Conservation (phyloP, 1,140 invertebrate genomes). For the Wasmannia auropunctata region DNA sequence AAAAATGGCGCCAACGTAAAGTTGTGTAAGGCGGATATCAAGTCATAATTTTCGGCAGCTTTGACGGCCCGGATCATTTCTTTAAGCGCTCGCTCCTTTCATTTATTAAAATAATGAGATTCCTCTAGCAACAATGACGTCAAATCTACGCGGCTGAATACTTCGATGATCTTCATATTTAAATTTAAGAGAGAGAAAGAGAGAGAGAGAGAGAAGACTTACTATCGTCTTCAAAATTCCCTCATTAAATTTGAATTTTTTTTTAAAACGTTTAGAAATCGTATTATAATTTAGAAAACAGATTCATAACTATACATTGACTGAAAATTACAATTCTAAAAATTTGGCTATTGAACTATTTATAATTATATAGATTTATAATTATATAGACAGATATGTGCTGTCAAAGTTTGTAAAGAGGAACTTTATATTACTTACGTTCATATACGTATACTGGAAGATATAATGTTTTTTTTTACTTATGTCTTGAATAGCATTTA, state of each 20-base stretch:
- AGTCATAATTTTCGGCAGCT: slow-evolving; percentile 33
- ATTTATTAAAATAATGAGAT: slow-evolving; percentile 24
- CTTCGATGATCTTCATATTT: not conserved
- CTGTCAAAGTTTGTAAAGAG: not conserved
- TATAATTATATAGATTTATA: not conserved
- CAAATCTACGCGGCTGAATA: not conserved
- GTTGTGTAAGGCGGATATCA: slow-evolving; percentile 55
- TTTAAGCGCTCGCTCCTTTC: not conserved
- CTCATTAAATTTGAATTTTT: not conserved
- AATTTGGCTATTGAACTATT: not conserved
- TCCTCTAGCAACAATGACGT: not conserved
- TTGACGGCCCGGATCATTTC: slow-evolving; percentile 27
- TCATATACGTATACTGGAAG: too few relatives aligned
- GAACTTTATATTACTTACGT: not conserved
- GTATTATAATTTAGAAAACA: not conserved
- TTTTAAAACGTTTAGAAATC: not conserved
- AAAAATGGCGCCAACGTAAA: slow-evolving; percentile 80
- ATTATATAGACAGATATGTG: not conserved
- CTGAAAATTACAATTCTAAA: not conserved
- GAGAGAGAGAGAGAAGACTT: too few relatives aligned
- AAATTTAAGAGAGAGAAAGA: not conserved
- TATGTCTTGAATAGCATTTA: too few relatives aligned
- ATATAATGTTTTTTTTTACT: too few relatives aligned
- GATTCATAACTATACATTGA: not conserved
- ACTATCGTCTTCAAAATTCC: not conserved